Evolutionary conservation across 2,888 invertebrate species (phyloP), one percentile per base, ranked within the genome.

Genomic region (Melinaea marsaeus): DNA sequence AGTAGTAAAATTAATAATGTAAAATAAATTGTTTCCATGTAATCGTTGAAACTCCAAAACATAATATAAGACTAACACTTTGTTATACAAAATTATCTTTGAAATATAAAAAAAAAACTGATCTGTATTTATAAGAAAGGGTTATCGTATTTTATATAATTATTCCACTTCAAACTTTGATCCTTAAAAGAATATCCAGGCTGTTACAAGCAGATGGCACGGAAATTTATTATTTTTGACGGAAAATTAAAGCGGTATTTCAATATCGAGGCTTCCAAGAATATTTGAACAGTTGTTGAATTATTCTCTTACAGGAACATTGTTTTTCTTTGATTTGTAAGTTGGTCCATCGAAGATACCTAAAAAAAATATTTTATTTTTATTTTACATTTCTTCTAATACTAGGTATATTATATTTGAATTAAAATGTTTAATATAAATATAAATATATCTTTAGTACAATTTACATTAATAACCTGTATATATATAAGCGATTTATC

Each of bases 111-210:
- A 9, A n/a, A 22, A 9, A 32, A 51, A 51, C 22, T 22, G 32
- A 32, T 32, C 32, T 51, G 51, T 32, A 32, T 51, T 51, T 51
- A 7, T 51, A 51, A 48, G 48, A 48, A 48, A 51, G 51, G 51
- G 51, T 51, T 51, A 51, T 51, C 51, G 11, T 51, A 51, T 51
- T 51, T 51, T 32, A 51, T 51, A 32, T 51, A 51, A 51, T 51
- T 51, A 51, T 51, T 51, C 32, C 9, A 32, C 51, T 51, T 51
- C 32, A 51, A 55, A 71, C 77, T 79, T 77, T 76, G 76, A 77
- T 76, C 75, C 75, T 78, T 73, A 74, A 75, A 73, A 78, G 77
- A 77, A 79, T 56, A 77, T 64, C 72, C 70, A 72, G 73, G 72
- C 77, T 75, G 72, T 77, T 73, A 71, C 70, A 71, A 71, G 71